These are phyloP conservation scores for Pristionchus fissidentatus DNA, from an alignment of 2,888 invertebrate species.

Conservation along the genomic window DNA sequence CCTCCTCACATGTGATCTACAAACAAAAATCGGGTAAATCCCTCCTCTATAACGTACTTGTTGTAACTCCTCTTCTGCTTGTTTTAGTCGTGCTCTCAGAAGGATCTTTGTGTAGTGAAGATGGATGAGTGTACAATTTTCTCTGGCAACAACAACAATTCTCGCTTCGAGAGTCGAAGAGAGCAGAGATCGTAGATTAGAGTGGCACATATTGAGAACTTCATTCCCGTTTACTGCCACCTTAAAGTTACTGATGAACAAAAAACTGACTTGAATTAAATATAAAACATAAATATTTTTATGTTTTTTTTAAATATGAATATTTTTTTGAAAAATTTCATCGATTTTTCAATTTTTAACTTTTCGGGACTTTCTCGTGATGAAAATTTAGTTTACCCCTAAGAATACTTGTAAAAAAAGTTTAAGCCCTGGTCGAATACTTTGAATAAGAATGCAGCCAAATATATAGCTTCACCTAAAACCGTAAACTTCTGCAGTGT, in stretches of 20 bases:
- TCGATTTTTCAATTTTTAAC: too few species aligned
- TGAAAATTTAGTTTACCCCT: too few species aligned
- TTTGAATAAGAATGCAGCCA: too few species aligned
- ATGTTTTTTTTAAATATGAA: too few species aligned
- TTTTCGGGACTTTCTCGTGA: too few species aligned
- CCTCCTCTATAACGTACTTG: neutral
- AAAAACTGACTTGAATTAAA: too few species aligned
- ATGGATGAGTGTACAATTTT: constrained; percentile 2
- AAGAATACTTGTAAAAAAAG: too few species aligned
- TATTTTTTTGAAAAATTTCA: too few species aligned
- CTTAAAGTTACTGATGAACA: neutral
- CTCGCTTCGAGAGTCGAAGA: constrained; percentile 41
- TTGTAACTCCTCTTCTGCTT: neutral
- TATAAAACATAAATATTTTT: neutral
- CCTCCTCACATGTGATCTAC: constrained; percentile 41
- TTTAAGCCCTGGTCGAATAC: too few species aligned
- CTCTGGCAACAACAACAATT: constrained; percentile 31
- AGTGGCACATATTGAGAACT: constrained; percentile 56
- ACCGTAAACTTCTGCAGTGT: too few species aligned
- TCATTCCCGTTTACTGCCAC: constrained; percentile 61
- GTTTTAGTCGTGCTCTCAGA: constrained; percentile 8
- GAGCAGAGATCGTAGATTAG: constrained; percentile 52
- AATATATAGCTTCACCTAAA: too few species aligned
- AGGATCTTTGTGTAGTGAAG: constrained; percentile 4
- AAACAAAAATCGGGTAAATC: neutral